phyloP scores from a whole-genome alignment of 2,888 invertebrate species.

The Xylota segnis region DNA sequence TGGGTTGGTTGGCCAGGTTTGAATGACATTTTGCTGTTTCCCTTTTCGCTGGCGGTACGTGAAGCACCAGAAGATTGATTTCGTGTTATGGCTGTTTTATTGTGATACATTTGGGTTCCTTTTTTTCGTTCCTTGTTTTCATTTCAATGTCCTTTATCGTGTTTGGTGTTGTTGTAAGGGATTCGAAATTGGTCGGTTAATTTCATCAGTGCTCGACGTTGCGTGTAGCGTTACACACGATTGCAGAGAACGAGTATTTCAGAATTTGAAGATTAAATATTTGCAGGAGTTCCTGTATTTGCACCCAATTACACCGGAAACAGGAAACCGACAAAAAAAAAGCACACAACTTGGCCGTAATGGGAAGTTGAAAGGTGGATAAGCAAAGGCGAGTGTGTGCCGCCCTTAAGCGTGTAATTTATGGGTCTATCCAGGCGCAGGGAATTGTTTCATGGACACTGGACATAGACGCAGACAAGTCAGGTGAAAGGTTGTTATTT shows the following conservation, averaged over 20 bases:
- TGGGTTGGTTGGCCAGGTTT: constrained; percentile 41
- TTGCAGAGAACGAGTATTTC: constrained; percentile 22
- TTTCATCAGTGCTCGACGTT: constrained; percentile 55
- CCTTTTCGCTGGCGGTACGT: constrained; percentile 3
- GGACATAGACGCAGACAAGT: constrained; percentile 35
- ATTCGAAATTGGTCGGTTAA: constrained; percentile 64
- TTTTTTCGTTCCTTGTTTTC: constrained; percentile 29
- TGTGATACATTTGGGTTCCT: constrained; percentile 27
- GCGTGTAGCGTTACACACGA: constrained; percentile 58
- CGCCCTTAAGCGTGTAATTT: constrained; percentile 47
- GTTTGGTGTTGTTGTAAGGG: constrained; percentile 8
- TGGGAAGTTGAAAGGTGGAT: constrained; percentile 42
- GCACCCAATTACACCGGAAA: constrained; percentile 55
- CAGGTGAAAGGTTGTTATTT: constrained; percentile 34
- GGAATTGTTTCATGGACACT: constrained; percentile 54
- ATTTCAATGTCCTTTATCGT: neutral
- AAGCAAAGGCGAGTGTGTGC: neutral
- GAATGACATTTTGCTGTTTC: constrained; percentile 32
- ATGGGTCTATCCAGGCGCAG: constrained; percentile 50
- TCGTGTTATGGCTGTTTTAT: constrained; percentile 69
- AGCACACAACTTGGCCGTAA: constrained; percentile 25
- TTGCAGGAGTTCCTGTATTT: constrained; percentile 55
- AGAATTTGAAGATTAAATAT: constrained; percentile 60
- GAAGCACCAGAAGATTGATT: constrained; percentile 68
- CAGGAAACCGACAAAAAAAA: neutral